Evolutionary conservation across 2,888 invertebrate species (phyloP), one percentile per base, ranked within the genome.

Genomic region (Melinaea marsaeus): DNA sequence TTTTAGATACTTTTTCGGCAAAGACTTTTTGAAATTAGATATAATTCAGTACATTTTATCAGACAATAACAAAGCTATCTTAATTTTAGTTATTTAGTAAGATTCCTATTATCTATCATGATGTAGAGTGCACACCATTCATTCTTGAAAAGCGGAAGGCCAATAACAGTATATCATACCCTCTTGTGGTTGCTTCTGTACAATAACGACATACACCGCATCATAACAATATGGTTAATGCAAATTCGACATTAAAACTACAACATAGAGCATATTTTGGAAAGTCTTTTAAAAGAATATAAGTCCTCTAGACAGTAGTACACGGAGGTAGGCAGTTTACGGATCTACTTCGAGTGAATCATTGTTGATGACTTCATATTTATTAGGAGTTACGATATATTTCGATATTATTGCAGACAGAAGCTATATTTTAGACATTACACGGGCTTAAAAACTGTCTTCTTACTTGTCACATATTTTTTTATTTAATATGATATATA

Each of bases 361-460:
- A 74, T 76, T 70, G 71, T 70, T 70, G 72, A 74, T 74, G 73
- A 74, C 69, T 72, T 65, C 67, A 73, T 72, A 75, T 76, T 75
- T 76, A 74, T 75, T 74, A 69, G 67, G 67, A 73, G 72, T 67
- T 69, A 67, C 69, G 71, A 69, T 67, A 63, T 64, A 60, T 55
- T 68, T 55, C 61, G 61, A 63, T 68, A 66, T 72, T 67, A 63
- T 64, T 67, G 63, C 67, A 66, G 62, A 59, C 62, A 55, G 45
- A 58, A 54, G 57, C 58, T 54, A 66, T 71, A 64, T 58, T 37
- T 59, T 48, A 59, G 55, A 35, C 47, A 55, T 57, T 45, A 22
- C 45, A 13, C 42, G 22, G 34, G 46, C 47, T 37, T 64, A 62
- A 63, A 65, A 62, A 64, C 51, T 51, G 32, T n/a, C 7, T 51